A percentile compares a stretch with the other conserved stretches of the same genome.
These are phyloP conservation scores for Aelia acuminata DNA, from an alignment of 2,888 invertebrate species.

Conservation along the genomic window DNA sequence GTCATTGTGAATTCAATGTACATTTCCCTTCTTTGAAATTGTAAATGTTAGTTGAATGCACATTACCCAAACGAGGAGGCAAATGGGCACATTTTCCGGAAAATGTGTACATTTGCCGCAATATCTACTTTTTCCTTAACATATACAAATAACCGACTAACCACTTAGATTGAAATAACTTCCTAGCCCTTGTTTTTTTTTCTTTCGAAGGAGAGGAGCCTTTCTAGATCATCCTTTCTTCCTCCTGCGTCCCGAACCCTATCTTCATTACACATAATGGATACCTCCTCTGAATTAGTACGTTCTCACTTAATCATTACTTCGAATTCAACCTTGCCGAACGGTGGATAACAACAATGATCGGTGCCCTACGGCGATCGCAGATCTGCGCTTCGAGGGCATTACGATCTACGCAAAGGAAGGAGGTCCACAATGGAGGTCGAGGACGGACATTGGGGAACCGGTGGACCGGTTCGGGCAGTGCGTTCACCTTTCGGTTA, in stretches of 20 bases:
- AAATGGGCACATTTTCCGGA: no score
- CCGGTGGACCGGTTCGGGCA: neutral
- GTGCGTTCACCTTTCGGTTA: conserved; percentile 27
- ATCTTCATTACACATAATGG: neutral
- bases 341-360: neutral
- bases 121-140: neutral
- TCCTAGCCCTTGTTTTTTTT: neutral
- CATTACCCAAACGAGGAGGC: no score
- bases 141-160: neutral
- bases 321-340: neutral
- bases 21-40: no score
- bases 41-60: no score
- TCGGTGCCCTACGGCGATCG: neutral
- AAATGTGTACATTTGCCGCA: no score
- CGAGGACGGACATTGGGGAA: conserved; percentile 28
- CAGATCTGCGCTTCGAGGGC: neutral
- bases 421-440: neutral
- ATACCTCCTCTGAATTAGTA: neutral
- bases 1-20: no score
- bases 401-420: conserved; percentile 12
- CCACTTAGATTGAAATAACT: neutral
- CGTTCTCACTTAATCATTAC: neutral
- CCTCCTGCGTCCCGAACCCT: neutral
- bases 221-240: neutral
- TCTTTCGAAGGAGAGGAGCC: neutral